Evolutionary conservation across 2,113 vertebrate species (phyloP).

Genomic region (Ia io): DNA sequence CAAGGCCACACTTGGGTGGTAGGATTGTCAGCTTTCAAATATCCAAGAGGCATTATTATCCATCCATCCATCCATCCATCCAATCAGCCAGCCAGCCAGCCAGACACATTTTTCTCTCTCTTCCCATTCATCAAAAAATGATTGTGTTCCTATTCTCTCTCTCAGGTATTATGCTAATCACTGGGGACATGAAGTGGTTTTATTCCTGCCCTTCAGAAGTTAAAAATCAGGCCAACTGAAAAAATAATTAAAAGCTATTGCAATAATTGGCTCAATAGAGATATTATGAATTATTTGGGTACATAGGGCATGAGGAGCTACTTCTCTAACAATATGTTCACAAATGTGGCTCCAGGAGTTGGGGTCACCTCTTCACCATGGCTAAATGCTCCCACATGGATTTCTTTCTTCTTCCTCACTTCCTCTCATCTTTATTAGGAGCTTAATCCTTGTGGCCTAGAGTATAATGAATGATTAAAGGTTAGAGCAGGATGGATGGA

Average conservation of each 20-base stretch:
- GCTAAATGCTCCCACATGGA: background rate
- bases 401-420: background rate
- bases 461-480: background rate
- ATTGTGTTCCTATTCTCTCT: background rate
- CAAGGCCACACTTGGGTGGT: background rate
- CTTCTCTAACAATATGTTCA: conserved; percentile 3
- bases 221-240: background rate
- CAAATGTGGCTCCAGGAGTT: background rate
- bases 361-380: background rate
- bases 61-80: background rate
- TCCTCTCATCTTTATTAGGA: background rate
- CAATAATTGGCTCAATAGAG: background rate
- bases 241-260: conserved; percentile 10
- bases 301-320: background rate
- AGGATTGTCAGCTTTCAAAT: background rate
- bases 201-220: conserved; percentile 2
- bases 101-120: background rate
- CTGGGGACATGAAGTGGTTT: background rate
- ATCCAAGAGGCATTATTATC: background rate
- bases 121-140: conserved; percentile 4
- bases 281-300: background rate
- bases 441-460: background rate
- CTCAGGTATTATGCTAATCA: conserved; percentile 32
- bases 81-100: background rate
- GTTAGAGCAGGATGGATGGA: background rate